Percentiles rank a stretch among this genome's conserved stretches.
Conservation (phyloP, 2,888 invertebrate genomes). For the Thereva unica region DNA sequence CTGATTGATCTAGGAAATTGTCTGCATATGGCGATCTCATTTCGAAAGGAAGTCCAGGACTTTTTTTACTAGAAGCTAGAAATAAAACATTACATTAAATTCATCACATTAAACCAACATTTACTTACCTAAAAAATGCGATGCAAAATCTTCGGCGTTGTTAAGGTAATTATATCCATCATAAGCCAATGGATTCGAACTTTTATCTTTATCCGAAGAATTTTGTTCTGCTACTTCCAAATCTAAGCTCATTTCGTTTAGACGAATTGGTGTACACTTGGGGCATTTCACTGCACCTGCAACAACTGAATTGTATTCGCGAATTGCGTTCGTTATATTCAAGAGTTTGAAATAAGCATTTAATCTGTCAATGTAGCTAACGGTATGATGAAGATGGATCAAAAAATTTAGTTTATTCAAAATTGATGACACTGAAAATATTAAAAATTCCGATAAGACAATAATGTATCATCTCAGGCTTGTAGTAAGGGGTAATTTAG, state of each 20-base stretch:
- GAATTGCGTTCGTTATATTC: slow-evolving; percentile 41
- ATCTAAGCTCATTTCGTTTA: slow-evolving; percentile 43
- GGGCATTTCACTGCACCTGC: slow-evolving; percentile 39
- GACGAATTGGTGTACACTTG: slow-evolving; percentile 41
- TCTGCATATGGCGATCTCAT: slow-evolving; percentile 3
- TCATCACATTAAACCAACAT: slow-evolving; percentile 5
- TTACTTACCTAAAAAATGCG: slow-evolving; percentile 1
- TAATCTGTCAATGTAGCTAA: slow-evolving; percentile 43
- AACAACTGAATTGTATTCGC: slow-evolving; percentile 33
- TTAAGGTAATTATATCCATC: neutral
- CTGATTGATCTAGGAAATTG: slow-evolving; percentile 27
- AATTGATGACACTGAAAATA: neutral
- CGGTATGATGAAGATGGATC: slow-evolving; percentile 45
- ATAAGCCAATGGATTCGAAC: neutral
- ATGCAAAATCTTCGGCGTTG: neutral
- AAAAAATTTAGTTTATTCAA: slow-evolving; percentile 37
- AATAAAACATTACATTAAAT: neutral
- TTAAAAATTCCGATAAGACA: neutral
- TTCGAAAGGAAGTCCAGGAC: neutral
- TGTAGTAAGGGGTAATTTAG: too few relatives aligned
- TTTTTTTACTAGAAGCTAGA: neutral
- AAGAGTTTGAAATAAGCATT: slow-evolving; percentile 39
- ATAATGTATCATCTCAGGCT: neutral
- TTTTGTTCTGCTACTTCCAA: slow-evolving; percentile 32
- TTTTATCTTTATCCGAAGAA: neutral